Evolutionary conservation across 2,888 invertebrate species (phyloP), one percentile per base, ranked within the genome.

Genomic region (Rhagophthalmus giganteus): DNA sequence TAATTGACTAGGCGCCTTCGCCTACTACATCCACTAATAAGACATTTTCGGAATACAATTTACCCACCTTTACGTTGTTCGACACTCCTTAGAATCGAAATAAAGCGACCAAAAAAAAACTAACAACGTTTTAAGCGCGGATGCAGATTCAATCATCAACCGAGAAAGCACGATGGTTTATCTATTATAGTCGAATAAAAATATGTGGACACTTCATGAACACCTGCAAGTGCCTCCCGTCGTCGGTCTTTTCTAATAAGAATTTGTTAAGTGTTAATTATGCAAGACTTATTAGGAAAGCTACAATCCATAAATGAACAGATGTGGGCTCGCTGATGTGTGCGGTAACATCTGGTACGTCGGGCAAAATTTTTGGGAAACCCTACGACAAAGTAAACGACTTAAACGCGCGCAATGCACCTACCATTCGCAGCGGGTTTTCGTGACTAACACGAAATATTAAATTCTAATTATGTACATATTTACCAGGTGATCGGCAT

Each of bases 1-100:
- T 46, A 46, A 46, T 46, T 46, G 46, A 46, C 38, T 10, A 24
- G 46, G 37, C 46, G 46, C 46, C 37, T 38, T 45, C 37, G 30
- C 30, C 45, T 37, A 32, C 46, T 10, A 32, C 28, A 10, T 26
- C 33, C 27, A 20, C 6, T 4, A 12, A 37, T 28, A 35, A 31
- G 30, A 46, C 31, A 46, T 13, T 37, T 46, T 27, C 26, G 31
- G 25, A 27, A 25, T 10, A 27, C 14, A 35, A 37, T 37, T 20
- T 35, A 38, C 20, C 30, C 24, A 20, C 31, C 31, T 31, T 35
- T 37, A 34, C 6, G 38, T 31, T 32, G 26, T 38, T 38, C 46
- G 31, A 28, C 4, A n/a, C 14, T 32, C 7, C 32, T 13, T 14
- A 32, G 4, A 13, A 15, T 11, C 12, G 30, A 20, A 20, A 20